phyloP scores from a whole-genome alignment of 2,113 vertebrate genomes.

The Coryphaenoides rupestris region DNA sequence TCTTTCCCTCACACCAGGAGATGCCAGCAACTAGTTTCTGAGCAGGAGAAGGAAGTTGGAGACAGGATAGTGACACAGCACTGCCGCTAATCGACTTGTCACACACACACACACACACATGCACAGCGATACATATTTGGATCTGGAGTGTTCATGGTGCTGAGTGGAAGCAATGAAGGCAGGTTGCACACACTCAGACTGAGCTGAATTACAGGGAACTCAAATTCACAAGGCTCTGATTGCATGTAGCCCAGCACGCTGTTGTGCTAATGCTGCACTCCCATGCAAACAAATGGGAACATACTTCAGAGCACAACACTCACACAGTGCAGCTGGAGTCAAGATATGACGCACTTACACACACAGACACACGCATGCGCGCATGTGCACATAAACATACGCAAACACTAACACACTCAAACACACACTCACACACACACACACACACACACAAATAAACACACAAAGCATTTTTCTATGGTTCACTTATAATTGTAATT shows the following conservation, averaged over 20 bases:
- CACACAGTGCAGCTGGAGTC: no score
- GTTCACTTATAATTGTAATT: no score
- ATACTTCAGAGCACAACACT: no score
- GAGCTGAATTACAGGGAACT: neutral
- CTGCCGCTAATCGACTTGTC: neutral
- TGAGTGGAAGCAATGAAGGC: no score
- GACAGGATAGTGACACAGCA: neutral
- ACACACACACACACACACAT: neutral
- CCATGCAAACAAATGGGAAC: no score
- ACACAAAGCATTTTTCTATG: no score
- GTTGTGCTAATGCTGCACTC: no score
- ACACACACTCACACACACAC: no score
- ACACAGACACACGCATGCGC: neutral
- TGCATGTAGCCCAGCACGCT: no score
- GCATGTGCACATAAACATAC: neutral
- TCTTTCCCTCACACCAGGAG: slow-evolving; percentile 33
- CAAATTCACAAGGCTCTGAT: neutral
- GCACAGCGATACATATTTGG: neutral
- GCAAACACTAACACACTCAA: neutral
- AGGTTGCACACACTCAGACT: neutral
- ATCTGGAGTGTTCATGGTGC: no score
- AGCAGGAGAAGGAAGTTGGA: slow-evolving; percentile 15
- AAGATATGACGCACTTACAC: neutral
- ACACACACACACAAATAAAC: neutral
- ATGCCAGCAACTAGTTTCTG: slow-evolving; percentile 51